These are phyloP conservation scores for Torymus tubicola DNA, from an alignment of 2,888 invertebrate species.

Conservation along the genomic window DNA sequence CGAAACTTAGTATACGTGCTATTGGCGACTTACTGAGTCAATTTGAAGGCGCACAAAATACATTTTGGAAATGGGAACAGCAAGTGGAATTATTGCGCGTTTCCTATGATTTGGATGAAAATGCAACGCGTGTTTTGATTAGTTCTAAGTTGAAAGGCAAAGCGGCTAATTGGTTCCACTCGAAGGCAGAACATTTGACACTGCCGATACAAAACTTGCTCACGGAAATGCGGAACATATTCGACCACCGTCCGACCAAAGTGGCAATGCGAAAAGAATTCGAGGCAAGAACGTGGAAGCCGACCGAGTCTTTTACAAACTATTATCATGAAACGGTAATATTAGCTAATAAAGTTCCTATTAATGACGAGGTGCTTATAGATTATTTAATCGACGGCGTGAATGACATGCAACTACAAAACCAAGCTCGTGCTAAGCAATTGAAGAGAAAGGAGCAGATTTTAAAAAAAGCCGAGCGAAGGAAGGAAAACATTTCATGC, in stretches of 20 bases:
- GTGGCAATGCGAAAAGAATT: not conserved
- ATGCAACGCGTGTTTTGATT: conserved; percentile 48
- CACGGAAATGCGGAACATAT: not conserved
- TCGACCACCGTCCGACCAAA: not conserved
- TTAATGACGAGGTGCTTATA: not conserved
- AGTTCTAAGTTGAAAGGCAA: not conserved
- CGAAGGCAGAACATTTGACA: not conserved
- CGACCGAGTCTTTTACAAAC: not conserved
- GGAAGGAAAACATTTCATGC: no score
- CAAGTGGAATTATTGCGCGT: conserved; percentile 53
- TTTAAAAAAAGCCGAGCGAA: no score
- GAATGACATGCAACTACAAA: no score
- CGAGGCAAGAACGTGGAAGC: not conserved
- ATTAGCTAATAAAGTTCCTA: not conserved
- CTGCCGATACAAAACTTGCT: not conserved
- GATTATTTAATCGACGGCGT: conserved; percentile 1
- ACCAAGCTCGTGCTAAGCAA: no score
- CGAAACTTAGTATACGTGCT: not conserved
- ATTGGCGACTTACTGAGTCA: conserved; percentile 48
- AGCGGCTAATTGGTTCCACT: not conserved
- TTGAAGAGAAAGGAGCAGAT: no score
- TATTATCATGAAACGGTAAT: not conserved
- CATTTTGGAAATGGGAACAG: conserved; percentile 55
- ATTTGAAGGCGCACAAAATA: conserved; percentile 50
- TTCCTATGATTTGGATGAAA: conserved; percentile 51